Percentiles rank a stretch among this genome's conserved stretches.
Evolutionary conservation across 2,888 invertebrate species (phyloP).

Genomic region (Geophilus truncorum): DNA sequence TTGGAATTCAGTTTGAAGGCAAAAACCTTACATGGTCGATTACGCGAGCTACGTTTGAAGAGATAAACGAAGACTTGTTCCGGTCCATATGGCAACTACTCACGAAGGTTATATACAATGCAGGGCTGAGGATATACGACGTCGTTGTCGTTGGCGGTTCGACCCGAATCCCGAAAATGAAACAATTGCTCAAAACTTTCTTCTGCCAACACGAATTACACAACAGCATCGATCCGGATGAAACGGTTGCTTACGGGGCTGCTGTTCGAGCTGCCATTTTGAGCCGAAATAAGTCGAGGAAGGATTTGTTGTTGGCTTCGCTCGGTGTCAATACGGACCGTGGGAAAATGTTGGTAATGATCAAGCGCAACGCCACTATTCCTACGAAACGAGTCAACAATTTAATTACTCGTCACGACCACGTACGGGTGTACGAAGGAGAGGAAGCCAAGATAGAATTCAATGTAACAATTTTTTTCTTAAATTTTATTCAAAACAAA

Average conservation of each 20-base stretch:
- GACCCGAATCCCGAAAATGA: constrained; percentile 96
- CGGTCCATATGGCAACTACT: constrained; percentile 93
- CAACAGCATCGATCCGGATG: constrained; percentile 93
- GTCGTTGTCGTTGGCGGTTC: constrained; percentile 90
- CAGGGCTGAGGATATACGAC: constrained; percentile 88
- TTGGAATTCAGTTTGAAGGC: constrained; percentile 73
- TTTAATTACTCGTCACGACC: constrained; percentile 92
- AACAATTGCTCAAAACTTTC: constrained; percentile 75
- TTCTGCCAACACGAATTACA: constrained; percentile 74
- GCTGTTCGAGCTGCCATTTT: constrained; percentile 95
- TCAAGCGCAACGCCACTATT: constrained; percentile 95
- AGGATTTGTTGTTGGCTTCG: constrained; percentile 57
- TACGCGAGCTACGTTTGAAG: constrained; percentile 47
- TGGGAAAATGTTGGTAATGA: constrained; percentile 91
- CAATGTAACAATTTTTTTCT: constrained; percentile 71
- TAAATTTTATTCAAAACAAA: too few species aligned
- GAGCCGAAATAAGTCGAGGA: constrained; percentile 61
- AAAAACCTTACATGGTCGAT: constrained; percentile 60
- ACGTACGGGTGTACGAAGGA: constrained; percentile 72
- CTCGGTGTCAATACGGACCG: constrained; percentile 87
- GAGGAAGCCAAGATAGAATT: constrained; percentile 93
- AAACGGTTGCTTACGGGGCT: constrained; percentile 95
- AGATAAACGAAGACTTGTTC: constrained; percentile 67
- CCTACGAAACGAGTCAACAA: constrained; percentile 97
- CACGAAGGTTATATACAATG: constrained; percentile 90